Evolutionary conservation across 2,888 invertebrate genomes (phyloP), one percentile per base, ranked within the genome.

Genomic region (Drosophila lacicola): DNA sequence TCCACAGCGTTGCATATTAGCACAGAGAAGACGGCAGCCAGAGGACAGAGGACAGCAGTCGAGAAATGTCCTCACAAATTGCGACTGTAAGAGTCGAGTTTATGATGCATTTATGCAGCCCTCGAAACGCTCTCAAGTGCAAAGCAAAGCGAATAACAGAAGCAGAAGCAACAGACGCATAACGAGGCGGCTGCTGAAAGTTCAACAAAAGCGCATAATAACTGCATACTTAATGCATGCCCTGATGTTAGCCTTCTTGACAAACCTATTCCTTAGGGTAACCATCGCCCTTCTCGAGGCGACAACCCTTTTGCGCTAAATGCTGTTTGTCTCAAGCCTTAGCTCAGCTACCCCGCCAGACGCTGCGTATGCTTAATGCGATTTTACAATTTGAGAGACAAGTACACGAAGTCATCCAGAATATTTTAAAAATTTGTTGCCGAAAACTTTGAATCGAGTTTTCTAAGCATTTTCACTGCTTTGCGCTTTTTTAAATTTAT

Each of bases 141-240:
- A 74, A 76, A 80, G 80, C 82, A 79, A 85, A 75, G 70, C 64
- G 55, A 67, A 56, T 57, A 19, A 25, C 60, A 42, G 50, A 14
- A 61, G 14, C 25, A 42, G 6, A 10, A 47, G 21, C 6, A 46
- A 10, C n/a, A 47, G 53, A 29, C 39, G 56, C 82, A 79, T 88
- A 72, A 88, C 82, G 86, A 82, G 82, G 66, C 74, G 70, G 71
- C 75, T 70, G 79, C 70, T 69, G 82, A 57, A 84, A 82, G 80
- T 74, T 88, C 80, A 82, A 77, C 88, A 88, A 88, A 85, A 80
- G 83, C 72, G 86, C 86, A 83, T 83, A 88, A 88, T 82, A 86
- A 80, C 78, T 82, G 88, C 83, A 80, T 83, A 78, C 72, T 86
- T 82, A 78, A 83, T 88, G 69, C 71, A 82, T 70, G 82, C 64